These are phyloP conservation scores for Ctenomys sociabilis DNA, from an alignment of 2,113 vertebrate species.

Conservation along the genomic window DNA sequence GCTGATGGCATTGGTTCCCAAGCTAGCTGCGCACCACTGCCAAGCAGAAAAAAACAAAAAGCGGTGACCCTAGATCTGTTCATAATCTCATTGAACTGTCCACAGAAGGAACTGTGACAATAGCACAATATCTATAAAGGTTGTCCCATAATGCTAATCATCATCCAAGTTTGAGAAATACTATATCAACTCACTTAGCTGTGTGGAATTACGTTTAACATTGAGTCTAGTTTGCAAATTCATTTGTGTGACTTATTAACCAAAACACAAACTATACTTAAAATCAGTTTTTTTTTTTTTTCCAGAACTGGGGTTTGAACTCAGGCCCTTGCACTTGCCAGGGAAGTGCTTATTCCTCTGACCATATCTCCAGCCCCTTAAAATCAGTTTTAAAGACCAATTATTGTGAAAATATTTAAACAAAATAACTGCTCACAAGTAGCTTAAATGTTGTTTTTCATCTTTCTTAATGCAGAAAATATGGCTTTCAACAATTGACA, in stretches of 20 bases:
- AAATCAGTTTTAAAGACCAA: not conserved
- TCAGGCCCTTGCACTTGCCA: no score
- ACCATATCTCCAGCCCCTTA: no score
- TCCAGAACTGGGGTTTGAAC: no score
- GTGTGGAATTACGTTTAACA: not conserved
- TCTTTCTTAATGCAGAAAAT: not conserved
- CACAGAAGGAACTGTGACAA: no score
- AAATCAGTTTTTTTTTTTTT: no score
- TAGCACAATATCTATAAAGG: no score
- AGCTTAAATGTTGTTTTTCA: not conserved
- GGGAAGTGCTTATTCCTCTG: no score
- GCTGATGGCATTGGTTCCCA: not conserved
- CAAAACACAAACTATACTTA: not conserved
- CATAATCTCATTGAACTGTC: no score
- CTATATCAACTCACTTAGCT: not conserved
- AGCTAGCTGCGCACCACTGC: not conserved
- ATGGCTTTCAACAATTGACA: not conserved
- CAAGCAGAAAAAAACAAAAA: not conserved
- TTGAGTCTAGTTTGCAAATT: not conserved
- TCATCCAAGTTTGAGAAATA: not conserved
- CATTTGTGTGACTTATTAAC: not conserved
- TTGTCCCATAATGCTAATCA: not conserved
- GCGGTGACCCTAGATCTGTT: no score
- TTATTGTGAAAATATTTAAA: not conserved
- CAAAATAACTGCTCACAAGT: not conserved